Evolutionary conservation across 2,113 vertebrate genomes (phyloP).

Genomic region (Otocyon megalotis): DNA sequence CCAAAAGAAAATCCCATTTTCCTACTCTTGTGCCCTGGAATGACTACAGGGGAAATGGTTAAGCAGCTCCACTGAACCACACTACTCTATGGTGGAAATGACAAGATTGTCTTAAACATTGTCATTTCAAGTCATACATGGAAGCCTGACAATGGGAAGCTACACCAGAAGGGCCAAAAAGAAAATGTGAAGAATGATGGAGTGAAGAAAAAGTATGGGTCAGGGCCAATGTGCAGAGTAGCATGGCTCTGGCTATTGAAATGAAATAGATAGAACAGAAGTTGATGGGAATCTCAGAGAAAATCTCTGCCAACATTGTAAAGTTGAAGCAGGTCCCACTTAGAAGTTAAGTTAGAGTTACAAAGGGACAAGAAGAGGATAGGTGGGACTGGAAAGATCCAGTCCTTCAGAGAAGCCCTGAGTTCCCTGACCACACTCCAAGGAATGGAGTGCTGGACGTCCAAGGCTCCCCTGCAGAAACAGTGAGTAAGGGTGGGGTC

Average conservation of each 20-base stretch:
- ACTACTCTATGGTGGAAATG: neutral
- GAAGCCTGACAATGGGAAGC: neutral
- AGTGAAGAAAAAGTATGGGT: neutral
- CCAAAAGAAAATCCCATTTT: neutral
- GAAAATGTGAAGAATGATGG: neutral
- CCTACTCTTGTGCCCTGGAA: neutral
- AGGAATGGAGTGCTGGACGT: no score
- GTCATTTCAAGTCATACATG: no score
- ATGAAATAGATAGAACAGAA: neutral
- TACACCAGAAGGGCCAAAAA: rapidly evolving
- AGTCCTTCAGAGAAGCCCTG: neutral
- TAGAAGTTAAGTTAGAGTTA: neutral
- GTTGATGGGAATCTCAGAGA: neutral
- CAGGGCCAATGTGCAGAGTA: neutral
- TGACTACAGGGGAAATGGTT: neutral
- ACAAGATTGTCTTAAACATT: neutral
- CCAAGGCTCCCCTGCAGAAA: neutral
- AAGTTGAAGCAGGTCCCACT: neutral
- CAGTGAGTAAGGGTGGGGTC: neutral
- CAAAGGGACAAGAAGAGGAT: no score
- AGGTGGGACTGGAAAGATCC: neutral
- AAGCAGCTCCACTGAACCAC: neutral
- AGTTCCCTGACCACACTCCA: neutral
- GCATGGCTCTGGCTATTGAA: neutral
- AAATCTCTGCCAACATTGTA: neutral